These are phyloP conservation scores for Agrochola litura DNA, from an alignment of 2,888 invertebrate genomes.

Conservation along the genomic window DNA sequence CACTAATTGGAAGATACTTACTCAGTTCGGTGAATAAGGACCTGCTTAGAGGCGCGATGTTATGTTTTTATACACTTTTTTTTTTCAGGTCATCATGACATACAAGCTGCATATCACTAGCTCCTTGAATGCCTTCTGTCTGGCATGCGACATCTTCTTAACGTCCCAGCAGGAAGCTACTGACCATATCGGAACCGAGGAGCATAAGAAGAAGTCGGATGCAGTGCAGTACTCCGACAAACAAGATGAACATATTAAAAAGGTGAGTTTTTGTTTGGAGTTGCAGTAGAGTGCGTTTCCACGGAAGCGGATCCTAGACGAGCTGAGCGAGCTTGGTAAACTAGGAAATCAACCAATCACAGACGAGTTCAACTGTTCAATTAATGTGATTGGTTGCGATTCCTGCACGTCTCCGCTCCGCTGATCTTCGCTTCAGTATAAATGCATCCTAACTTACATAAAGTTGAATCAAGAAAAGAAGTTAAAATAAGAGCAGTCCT, in stretches of 20 bases:
- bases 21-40: background rate
- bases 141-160: constrained; percentile 73
- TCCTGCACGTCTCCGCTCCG: too few relatives aligned
- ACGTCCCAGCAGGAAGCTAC: constrained; percentile 55
- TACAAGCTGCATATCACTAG: constrained; percentile 69
- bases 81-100: constrained; percentile 42
- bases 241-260: constrained; percentile 72
- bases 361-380: background rate
- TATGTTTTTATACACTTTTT: background rate
- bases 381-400: background rate
- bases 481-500: too few relatives aligned
- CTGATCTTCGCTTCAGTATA: too few relatives aligned
- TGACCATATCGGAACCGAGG: constrained; percentile 52
- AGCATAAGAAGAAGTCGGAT: constrained; percentile 66
- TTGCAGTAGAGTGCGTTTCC: background rate
- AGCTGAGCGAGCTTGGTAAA: background rate
- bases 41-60: background rate
- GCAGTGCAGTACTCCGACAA: constrained; percentile 66
- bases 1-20: background rate
- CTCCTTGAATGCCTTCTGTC: constrained; percentile 71
- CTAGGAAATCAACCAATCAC: background rate
- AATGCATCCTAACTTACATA: too few relatives aligned
- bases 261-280: constrained; percentile 60
- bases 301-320: background rate
- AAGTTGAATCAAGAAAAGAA: too few relatives aligned